Base-by-base conservation (phyloP, 1,140 invertebrate genomes). In the Acyrthosiphon pisum region DNA sequence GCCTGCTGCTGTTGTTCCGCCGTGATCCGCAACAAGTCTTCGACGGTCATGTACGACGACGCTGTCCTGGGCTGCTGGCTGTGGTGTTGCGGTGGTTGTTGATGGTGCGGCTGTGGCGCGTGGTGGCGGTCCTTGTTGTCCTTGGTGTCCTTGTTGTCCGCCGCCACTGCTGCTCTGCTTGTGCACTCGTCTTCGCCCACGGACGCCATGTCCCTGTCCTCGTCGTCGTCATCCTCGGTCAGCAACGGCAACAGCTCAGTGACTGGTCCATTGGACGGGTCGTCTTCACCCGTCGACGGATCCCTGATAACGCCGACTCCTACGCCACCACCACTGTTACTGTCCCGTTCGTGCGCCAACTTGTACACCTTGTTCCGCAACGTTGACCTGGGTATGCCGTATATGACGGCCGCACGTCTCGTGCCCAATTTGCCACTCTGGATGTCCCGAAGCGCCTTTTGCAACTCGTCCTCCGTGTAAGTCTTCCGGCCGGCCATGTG, bases 361-460 rank as follows among this genome's bases (percentile, higher is more conserved):
- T 98, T 99, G 96, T 98, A 99, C 94, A 98, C 97, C 96, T 99
- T 99, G 96, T 99, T 99, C 83, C 98, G 96, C 14, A 99, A 96
- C 6, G 98, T 99, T 92, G 98, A 99, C 92, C 99, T 96, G 9
- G 99, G 99, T 95, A 99, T 99, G 93, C 98, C 98, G 95, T 99
- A 99, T 94, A 99, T 97, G 50, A 98, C 98, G 60, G 99, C 98
- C 1, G 98, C 98, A 93, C 99, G 96, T 56, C 98, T 95, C 3
- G 98, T 99, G 88, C 98, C 98, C 93, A 99, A 96, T 95, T 98
- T 98, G 11, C 98, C 98, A 95, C 97, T 97, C 95, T 98, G 97
- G 94, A 99, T 99, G 95, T 99, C 98, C 94, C 97, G 96, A 84
- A 99, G 96, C 20, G 98, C 98, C 30, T 97, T 97, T 94, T 98